Conservation (phyloP, 2,797 vertebrate species). For the Poeciliopsis presidionis region DNA sequence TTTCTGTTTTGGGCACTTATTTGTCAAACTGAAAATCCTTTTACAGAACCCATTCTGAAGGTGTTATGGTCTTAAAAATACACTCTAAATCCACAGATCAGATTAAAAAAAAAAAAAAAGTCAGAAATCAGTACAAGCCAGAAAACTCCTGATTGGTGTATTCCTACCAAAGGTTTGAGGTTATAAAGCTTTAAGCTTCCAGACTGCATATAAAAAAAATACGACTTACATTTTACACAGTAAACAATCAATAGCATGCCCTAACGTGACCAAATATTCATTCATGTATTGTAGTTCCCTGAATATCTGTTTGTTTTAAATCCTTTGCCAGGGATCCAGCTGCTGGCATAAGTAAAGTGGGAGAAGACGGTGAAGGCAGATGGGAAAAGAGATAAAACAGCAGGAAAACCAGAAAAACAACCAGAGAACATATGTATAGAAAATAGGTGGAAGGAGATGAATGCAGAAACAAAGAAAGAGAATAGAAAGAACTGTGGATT, state of each 20-base stretch:
- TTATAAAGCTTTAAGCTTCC: not conserved
- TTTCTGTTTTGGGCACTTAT: not conserved
- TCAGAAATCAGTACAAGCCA: not conserved
- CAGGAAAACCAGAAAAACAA: conserved; percentile 11
- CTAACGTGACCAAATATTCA: not conserved
- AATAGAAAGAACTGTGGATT: conserved; percentile 4
- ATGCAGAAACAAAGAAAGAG: conserved; percentile 23
- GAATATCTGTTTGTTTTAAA: conserved; percentile 14
- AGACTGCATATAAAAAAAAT: conserved; percentile 4
- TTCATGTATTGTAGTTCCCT: not conserved
- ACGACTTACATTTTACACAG: not conserved
- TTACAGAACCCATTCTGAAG: not conserved
- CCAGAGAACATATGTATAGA: conserved; percentile 36
- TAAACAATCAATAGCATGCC: not conserved
- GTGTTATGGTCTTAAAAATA: not conserved
- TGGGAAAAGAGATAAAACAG: conserved; percentile 35
- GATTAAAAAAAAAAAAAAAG: not conserved
- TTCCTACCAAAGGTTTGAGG: not conserved
- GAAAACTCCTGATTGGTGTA: not conserved
- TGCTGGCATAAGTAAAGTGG: conserved; percentile 38
- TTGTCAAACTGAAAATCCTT: not conserved
- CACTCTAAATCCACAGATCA: not conserved
- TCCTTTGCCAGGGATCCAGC: conserved; percentile 35
- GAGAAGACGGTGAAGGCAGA: conserved; percentile 24
- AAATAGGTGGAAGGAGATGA: conserved; percentile 28